Evolutionary conservation across 2,797 vertebrate species (phyloP).

Genomic region (Cossypha polioptera): DNA sequence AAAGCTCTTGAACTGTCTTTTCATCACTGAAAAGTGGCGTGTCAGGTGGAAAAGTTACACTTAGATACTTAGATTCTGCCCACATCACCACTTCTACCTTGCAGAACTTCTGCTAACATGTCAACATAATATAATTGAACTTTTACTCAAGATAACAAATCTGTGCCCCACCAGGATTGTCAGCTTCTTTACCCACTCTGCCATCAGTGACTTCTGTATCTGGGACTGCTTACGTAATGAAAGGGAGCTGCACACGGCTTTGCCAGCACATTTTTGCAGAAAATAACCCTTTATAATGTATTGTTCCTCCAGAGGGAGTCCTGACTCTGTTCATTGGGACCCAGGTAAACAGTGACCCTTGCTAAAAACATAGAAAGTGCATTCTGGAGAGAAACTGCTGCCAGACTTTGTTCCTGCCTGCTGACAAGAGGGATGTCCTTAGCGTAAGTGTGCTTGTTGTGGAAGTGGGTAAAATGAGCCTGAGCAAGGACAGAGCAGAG

Average conservation of each 20-base stretch:
- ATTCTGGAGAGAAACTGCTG: neutral
- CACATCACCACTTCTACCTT: neutral
- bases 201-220: neutral
- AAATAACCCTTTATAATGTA: neutral
- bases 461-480: neutral
- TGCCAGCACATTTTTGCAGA: neutral
- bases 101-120: neutral
- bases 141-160: constrained; percentile 40
- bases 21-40: neutral
- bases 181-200: neutral
- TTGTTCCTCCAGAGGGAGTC: neutral
- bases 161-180: neutral
- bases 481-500: neutral
- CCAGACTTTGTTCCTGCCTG: neutral
- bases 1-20: neutral
- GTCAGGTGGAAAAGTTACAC: neutral
- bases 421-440: neutral
- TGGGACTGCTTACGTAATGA: neutral
- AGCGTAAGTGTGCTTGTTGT: rapidly evolving
- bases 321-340: neutral
- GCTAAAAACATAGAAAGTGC: neutral
- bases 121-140: neutral
- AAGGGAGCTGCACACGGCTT: neutral
- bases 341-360: neutral
- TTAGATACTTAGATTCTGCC: neutral